Base-by-base conservation (phyloP, 2,888 invertebrate genomes). In the Acanthoscelides obtectus region DNA sequence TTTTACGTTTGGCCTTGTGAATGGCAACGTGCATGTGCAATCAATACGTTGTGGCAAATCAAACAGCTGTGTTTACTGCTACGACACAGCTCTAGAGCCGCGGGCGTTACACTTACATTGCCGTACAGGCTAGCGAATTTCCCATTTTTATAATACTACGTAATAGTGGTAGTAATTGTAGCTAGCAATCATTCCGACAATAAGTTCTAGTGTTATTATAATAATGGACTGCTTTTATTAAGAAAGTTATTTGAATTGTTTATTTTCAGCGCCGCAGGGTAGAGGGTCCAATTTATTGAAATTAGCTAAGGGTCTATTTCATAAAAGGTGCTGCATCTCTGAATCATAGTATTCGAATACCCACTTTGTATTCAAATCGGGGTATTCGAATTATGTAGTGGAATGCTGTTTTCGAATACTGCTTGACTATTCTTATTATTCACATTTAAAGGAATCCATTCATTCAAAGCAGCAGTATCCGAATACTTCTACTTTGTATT, bases 21-120 rank as follows among this genome's bases (percentile, higher is more conserved):
- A 77, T 73, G 76, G 79, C 74, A 80, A 78, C 77, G 77, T 80
- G 78, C 78, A 80, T 78, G 69, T 79, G 80, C 81, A 81, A 80
- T 81, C 79, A 76, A 82, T 79, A 80, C 80, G 78, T 79, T 80
- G 78, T 79, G 78, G 79, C 79, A 76, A 79, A 77, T 78, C 74
- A 75, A 81, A 81, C 81, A 82, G 81, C 80, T 81, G 82, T 79
- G 79, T 79, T 78, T 78, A 78, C 75, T 73, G 74, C 75, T 73
- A 74, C 75, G 77, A 79, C 76, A 66, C 22, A 21, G 20, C 20
- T 45, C 45, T 12, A 17, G 17, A 4, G 45, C 45, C 45, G 1
- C 12, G 45, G 17, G 45, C 45, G 45, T 45, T 45, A 1, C 45
- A 12, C 45, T 45, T 45, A 1, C 45, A 12, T 17, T 45, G 45